Evolutionary conservation across 53 echinoderm and acorn worm genomes (phyloP).

Genomic region (Zoroaster sp.): DNA sequence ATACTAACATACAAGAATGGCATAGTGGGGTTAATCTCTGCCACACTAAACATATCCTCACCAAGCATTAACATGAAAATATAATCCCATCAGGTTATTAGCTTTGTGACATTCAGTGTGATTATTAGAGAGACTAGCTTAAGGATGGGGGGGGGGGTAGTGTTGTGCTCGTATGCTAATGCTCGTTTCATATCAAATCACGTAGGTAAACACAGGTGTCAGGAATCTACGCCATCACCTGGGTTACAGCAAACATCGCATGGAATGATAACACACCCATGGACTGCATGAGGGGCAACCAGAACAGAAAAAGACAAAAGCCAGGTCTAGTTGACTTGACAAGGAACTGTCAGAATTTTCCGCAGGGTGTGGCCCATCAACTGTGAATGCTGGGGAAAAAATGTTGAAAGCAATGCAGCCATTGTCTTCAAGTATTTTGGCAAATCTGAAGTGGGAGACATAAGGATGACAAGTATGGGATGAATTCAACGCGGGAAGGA

Average conservation of each 20-base stretch:
- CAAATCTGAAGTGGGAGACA: background rate
- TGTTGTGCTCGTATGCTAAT: conserved; percentile 62
- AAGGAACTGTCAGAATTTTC: background rate
- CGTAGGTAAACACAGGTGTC: conserved; percentile 79
- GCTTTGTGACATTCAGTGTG: conserved; percentile 40
- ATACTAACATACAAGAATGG: background rate
- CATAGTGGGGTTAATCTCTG: background rate
- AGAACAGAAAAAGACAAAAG: conserved; percentile 2
- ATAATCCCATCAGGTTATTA: conserved; percentile 63
- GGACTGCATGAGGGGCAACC: conserved; percentile 33
- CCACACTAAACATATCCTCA: background rate
- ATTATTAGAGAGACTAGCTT: conserved; percentile 14
- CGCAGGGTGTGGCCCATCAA: background rate
- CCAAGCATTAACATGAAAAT: conserved; percentile 61
- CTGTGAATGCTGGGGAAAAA: background rate
- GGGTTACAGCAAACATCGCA: conserved; percentile 64
- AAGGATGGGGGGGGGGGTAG: conserved; percentile 11
- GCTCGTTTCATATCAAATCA: conserved; percentile 71
- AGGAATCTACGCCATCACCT: conserved; percentile 59
- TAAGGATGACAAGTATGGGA: background rate
- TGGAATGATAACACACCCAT: conserved; percentile 57
- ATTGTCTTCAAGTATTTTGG: background rate
- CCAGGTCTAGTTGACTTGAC: conserved; percentile 4
- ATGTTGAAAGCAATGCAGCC: background rate
- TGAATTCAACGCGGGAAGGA: background rate